A percentile compares a stretch with the other conserved stretches of the same genome.
These are phyloP conservation scores for Buteo buteo DNA, from an alignment of 2,113 vertebrate species.

Conservation along the genomic window DNA sequence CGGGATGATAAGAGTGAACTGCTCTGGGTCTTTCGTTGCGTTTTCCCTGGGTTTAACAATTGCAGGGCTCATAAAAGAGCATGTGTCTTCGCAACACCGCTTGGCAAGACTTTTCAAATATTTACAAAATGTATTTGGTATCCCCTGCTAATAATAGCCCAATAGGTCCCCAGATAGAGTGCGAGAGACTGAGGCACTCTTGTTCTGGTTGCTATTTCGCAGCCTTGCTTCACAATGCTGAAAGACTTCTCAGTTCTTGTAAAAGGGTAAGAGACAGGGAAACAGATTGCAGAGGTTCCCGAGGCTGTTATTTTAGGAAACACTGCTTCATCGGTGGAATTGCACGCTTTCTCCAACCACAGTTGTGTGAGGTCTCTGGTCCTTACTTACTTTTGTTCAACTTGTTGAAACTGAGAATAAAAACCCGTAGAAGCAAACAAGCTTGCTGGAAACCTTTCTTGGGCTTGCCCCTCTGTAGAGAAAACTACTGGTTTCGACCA, in stretches of 20 bases:
- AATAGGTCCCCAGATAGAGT: constrained; percentile 52
- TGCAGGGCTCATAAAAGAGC: constrained; percentile 35
- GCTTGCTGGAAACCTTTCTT: background rate
- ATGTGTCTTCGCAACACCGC: constrained; percentile 53
- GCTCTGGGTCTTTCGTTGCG: background rate
- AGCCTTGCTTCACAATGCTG: constrained; percentile 62
- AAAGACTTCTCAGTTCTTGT: constrained; percentile 73
- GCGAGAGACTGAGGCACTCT: constrained; percentile 57
- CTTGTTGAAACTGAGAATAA: background rate
- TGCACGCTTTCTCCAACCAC: constrained; percentile 41
- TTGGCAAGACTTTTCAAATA: constrained; percentile 69
- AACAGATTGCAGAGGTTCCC: constrained; percentile 66
- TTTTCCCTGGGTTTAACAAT: constrained; percentile 12
- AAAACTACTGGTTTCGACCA: background rate
- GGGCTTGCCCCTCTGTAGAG: background rate
- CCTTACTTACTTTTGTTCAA: background rate
- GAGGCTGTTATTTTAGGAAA: constrained; percentile 73
- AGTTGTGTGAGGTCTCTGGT: constrained; percentile 21
- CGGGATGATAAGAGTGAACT: background rate
- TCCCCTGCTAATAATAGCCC: constrained; percentile 75
- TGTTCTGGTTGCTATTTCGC: constrained; percentile 64
- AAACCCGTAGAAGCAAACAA: background rate
- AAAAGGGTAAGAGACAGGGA: constrained; percentile 51
- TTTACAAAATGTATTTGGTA: constrained; percentile 75
- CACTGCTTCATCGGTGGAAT: constrained; percentile 50